Percentiles rank a stretch among this genome's conserved stretches.
Evolutionary conservation across 2,888 invertebrate genomes (phyloP).

Genomic region (Cacoxenus indagator): DNA sequence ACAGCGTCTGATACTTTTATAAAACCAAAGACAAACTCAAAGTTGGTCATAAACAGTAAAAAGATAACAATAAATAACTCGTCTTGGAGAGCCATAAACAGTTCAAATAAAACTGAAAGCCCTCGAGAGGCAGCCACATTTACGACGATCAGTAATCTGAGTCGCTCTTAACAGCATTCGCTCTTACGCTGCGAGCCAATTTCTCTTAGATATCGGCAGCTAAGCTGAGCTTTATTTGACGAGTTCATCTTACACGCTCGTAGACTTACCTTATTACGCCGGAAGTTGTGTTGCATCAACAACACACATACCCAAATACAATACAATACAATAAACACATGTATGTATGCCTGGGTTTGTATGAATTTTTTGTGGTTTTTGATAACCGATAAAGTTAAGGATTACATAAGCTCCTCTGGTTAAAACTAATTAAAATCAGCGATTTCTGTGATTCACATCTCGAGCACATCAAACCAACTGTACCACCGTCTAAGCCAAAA

Average conservation of each 20-base stretch:
- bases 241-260: not conserved
- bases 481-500: no score
- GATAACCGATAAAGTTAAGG: not conserved
- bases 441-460: not conserved
- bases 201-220: constrained; percentile 31
- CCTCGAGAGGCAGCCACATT: no score
- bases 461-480: no score
- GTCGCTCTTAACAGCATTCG: no score
- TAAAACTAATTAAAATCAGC: not conserved
- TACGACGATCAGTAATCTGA: no score
- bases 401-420: constrained; percentile 10
- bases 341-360: not conserved
- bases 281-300: constrained; percentile 22
- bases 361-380: not conserved
- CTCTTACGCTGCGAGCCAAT: no score
- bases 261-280: constrained; percentile 14
- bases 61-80: not conserved
- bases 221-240: constrained; percentile 17
- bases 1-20: constrained; percentile 62
- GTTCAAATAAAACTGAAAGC: constrained; percentile 42
- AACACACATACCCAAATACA: not conserved
- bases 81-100: constrained; percentile 28
- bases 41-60: constrained; percentile 33
- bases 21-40: constrained; percentile 38
- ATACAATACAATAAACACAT: no score